Percentiles rank a stretch among this genome's conserved stretches.
Evolutionary conservation across 2,888 invertebrate genomes (phyloP).

Genomic region (Sphaeridia pumilis): DNA sequence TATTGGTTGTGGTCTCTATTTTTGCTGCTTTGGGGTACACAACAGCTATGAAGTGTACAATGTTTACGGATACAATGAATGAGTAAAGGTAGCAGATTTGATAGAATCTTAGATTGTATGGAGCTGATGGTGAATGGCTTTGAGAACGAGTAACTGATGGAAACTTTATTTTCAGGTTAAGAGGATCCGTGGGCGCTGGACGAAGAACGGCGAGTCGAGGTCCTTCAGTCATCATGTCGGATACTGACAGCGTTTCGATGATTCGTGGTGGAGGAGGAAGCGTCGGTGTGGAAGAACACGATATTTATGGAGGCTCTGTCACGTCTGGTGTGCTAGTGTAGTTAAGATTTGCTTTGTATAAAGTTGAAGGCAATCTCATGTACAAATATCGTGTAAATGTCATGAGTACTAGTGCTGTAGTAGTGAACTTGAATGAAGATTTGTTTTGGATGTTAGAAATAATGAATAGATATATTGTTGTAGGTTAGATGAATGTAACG

Average conservation of each 20-base stretch:
- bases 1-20: too few species aligned
- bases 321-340: slow-evolving; percentile 34
- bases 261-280: slow-evolving; percentile 8
- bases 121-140: background rate
- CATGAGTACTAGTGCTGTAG: too few species aligned
- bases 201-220: slow-evolving; percentile 5
- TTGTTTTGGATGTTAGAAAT: too few species aligned
- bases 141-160: background rate
- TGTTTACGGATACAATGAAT: slow-evolving; percentile 16
- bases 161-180: background rate
- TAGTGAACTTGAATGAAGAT: too few species aligned
- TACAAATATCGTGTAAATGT: too few species aligned
- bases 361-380: too few species aligned
- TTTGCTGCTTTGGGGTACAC: slow-evolving; percentile 5
- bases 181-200: too few species aligned
- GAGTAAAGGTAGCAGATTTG: slow-evolving; percentile 1
- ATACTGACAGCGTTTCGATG: slow-evolving; percentile 16
- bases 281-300: too few species aligned
- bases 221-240: slow-evolving; percentile 14
- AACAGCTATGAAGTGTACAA: slow-evolving; percentile 15
- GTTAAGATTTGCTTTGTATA: too few species aligned
- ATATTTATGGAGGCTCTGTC: slow-evolving; percentile 33
- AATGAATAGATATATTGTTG: too few species aligned
- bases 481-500: too few species aligned
- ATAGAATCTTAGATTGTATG: background rate